A percentile compares a stretch with the other conserved stretches of the same genome.
Conservation (phyloP, 2,113 vertebrate species). For the Bettongia penicillata region DNA sequence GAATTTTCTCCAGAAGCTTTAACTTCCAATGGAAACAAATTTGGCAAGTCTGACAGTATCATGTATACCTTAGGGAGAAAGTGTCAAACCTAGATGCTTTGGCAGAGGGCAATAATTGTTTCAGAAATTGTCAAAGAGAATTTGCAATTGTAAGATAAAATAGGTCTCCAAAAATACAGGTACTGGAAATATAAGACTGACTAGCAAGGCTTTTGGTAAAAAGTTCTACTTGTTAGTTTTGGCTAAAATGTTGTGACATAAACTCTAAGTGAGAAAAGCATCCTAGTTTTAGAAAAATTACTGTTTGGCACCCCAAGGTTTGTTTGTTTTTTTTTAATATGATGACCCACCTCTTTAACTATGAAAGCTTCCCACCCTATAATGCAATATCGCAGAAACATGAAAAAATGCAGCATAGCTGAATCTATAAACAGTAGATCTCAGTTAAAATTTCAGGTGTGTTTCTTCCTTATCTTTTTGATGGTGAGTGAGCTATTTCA, state of each 20-base stretch:
- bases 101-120: not conserved
- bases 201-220: not conserved
- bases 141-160: constrained; percentile 34
- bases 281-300: constrained; percentile 1
- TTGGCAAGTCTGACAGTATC: not conserved
- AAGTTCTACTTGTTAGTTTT: not conserved
- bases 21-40: not conserved
- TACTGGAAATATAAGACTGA: not conserved
- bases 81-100: not conserved
- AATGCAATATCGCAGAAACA: not conserved
- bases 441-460: not conserved
- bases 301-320: not conserved
- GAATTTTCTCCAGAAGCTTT: not conserved
- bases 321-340: not conserved
- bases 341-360: not conserved
- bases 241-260: not conserved
- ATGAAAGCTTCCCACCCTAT: not conserved
- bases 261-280: not conserved
- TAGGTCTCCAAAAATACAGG: not conserved
- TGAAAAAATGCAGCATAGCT: not conserved
- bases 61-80: not conserved
- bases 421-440: not conserved
- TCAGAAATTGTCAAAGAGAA: not conserved
- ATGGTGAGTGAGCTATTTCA: not conserved
- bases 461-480: not conserved